Evolutionary conservation across 2,797 vertebrate genomes (phyloP), one percentile per base, ranked within the genome.

Genomic region (Falco novaeseelandiae): DNA sequence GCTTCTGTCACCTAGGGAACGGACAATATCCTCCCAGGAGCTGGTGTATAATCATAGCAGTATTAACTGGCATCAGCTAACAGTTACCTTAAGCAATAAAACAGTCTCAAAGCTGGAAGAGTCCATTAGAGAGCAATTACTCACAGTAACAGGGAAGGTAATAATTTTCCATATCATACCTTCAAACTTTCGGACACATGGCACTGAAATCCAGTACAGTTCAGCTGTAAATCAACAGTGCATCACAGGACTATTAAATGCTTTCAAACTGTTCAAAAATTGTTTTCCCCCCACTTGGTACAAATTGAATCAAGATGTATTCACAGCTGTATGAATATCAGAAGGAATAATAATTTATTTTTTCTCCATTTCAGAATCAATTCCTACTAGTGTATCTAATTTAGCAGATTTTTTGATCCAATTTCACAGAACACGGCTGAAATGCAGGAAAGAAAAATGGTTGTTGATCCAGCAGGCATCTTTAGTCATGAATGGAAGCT

Each of bases 301-400:
- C 88, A 97, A 97, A 97, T 94, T 95, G 96, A 95, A 96, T 95
- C 96, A 97, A 97, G 96, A 96, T 97, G 96, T 91, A 94, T 66
- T 76, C 91, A 94, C 80, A 88, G 92, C 83, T 95, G 91, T 91
- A 97, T 55, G 96, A 96, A 90, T 96, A 96, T 94, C 76, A 95
- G 71, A 93, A 96, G 58, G 63, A 96, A 93, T 74, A 93, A 92
- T 90, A 83, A 87, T 81, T 92, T 93, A 19, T 85, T 95, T 95
- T 93, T 69, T 78, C 91, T 93, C 71, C 19, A 58, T 88, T 97
- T 95, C 72, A 95, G 87, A 96, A 95, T 90, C 76, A 86, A 88
- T 94, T 92, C 76, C 94, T 96, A 95, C 92, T 95, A 90, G 87
- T 19, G 0, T 80, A 96, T 87, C 80, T 86, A 94, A 93, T 94